Percentiles rank a stretch among this genome's conserved stretches.
These are phyloP conservation scores for Drosophila carrolli DNA, from an alignment of 1,140 invertebrate species.

Conservation along the genomic window DNA sequence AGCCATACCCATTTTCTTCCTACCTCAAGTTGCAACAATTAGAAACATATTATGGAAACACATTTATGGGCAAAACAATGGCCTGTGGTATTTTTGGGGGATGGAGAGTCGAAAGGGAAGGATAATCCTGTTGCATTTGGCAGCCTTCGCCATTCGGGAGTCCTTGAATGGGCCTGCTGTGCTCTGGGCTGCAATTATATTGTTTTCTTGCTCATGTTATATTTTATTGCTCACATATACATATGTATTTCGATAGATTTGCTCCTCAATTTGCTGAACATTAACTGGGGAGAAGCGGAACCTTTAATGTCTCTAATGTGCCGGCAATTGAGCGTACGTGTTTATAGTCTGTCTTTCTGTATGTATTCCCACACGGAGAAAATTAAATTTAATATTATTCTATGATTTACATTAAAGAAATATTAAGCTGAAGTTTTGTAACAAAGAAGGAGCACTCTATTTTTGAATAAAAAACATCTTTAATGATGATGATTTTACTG, in stretches of 20 bases:
- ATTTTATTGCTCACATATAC: slow-evolving; percentile 44
- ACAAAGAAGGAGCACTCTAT: too few relatives aligned
- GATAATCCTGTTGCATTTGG: slow-evolving; percentile 41
- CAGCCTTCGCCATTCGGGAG: not conserved
- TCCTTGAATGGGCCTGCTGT: slow-evolving; percentile 23
- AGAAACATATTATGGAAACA: slow-evolving; percentile 31
- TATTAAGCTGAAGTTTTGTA: too few relatives aligned
- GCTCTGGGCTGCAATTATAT: slow-evolving; percentile 36
- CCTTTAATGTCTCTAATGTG: slow-evolving; percentile 55
- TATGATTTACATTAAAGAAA: too few relatives aligned
- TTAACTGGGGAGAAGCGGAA: not conserved
- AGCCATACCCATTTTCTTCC: not conserved
- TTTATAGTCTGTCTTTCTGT: slow-evolving; percentile 31
- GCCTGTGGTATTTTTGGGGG: slow-evolving; percentile 6
- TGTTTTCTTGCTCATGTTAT: slow-evolving; percentile 32
- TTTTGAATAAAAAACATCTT: too few relatives aligned
- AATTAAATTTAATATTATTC: too few relatives aligned
- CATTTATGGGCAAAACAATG: slow-evolving; percentile 27
- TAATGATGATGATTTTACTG: too few relatives aligned
- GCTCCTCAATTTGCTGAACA: slow-evolving; percentile 57
- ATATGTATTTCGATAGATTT: slow-evolving; percentile 12
- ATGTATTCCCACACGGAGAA: not conserved
- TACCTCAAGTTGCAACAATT: slow-evolving; percentile 20
- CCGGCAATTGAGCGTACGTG: slow-evolving; percentile 64
- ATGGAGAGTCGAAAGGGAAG: not conserved